Base-by-base conservation (phyloP, 2,797 vertebrate genomes). In the Trichosurus vulpecula region DNA sequence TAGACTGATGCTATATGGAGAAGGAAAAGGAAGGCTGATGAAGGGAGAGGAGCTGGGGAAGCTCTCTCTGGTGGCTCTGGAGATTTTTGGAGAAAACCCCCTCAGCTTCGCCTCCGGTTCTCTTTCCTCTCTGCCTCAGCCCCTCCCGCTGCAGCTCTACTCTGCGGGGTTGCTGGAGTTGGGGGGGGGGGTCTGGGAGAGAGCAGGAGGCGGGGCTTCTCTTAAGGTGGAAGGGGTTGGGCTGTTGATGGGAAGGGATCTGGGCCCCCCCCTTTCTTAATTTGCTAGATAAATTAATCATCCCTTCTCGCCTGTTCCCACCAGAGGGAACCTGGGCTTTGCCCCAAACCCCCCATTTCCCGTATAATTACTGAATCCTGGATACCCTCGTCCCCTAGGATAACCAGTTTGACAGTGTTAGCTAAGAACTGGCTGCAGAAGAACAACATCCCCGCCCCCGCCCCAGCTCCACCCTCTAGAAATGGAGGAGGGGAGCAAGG, bases 81-180 rank as follows among this genome's bases (percentile, higher is more conserved):
- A 47, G 97, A 81, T 97, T 96, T 97, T 47, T 27, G 87, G 41
- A 87, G 74, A 87, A 52, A 51, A 19, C 30, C 53, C 90, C 90
- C 90, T 90, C 51, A 52, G 51, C 90, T 2, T 94, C 93, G 96
- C 92, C 96, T 57, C 95, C 95, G 95, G 93, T 93, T 95, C 92
- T 61, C 30, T 4, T 95, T 57, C 87, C 92, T 94, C 95, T 94
- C 96, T 97, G 97, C 97, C 97, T 96, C 96, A 96, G 95, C 97
- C 97, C 97, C 95, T 93, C 19, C 96, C 97, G 96, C 96, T 97
- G 97, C 97, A 97, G 97, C 97, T 96, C 96, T 27, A 91, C 96
- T 94, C 96, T 98, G 97, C 95, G 97, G 97, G 97, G 96, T 95
- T 97, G 89, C 19, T 47, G 61, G 51, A 57, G 92, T 54, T 22